Conservation (phyloP, 1,140 invertebrate species). For the Drosophila triauraria region DNA sequence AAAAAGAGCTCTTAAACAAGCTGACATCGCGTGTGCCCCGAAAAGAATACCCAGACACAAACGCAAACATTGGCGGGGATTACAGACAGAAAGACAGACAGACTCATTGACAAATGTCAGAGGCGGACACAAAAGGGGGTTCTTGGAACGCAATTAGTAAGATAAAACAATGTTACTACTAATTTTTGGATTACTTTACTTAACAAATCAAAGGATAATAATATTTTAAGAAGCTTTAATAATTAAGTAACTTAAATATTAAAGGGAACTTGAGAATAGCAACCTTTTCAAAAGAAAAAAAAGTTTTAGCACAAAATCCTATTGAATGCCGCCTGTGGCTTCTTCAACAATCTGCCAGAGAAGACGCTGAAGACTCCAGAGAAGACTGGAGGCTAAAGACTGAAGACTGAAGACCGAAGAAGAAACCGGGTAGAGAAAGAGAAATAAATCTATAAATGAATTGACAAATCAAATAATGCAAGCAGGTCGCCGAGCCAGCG, state of each 20-base stretch:
- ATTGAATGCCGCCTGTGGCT: neutral
- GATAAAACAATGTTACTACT: neutral
- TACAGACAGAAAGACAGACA: neutral
- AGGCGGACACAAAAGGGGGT: neutral
- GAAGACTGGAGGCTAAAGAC: conserved; percentile 1
- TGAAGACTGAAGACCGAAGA: conserved; percentile 2
- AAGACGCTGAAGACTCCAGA: neutral
- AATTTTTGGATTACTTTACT: neutral
- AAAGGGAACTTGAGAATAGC: neutral
- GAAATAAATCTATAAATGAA: conserved; percentile 75
- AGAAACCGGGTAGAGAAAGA: conserved; percentile 4
- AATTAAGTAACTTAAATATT: neutral
- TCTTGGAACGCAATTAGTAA: no score
- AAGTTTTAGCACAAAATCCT: neutral
- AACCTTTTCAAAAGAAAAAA: neutral
- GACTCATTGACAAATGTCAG: conserved; percentile 7
- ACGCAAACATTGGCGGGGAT: neutral
- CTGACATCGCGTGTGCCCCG: conserved; percentile 13
- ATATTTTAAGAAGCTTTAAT: neutral
- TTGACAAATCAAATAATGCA: conserved; percentile 81
- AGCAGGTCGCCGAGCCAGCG: conserved; percentile 32
- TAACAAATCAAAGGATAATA: neutral
- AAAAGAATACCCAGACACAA: conserved; percentile 9
- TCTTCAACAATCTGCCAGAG: neutral
- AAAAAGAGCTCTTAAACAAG: conserved; percentile 4